Evolutionary conservation across 1,140 invertebrate species (phyloP), one percentile per base, ranked within the genome.

Genomic region (Cataglyphis hispanica): DNA sequence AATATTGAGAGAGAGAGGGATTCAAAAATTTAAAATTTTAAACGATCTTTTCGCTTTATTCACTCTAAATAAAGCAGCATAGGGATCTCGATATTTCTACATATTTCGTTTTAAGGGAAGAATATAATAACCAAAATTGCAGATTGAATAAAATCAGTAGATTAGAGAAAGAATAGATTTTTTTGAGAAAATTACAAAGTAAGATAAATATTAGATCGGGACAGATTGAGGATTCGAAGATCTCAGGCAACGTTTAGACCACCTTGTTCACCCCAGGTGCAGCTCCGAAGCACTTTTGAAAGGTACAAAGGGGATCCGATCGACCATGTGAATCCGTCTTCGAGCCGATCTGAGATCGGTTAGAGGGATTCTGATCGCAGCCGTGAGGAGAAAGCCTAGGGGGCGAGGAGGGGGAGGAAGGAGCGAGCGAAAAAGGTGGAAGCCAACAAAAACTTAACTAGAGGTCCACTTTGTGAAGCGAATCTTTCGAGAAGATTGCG

Each of bases 401-500:
- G 31, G 60, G 27, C 25, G 69, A 61, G 22, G 56, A 34, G 37
- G 50, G 50, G 25, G 19, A 50, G 58, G 22, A 74, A 56, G 66
- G 72, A 81, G 50, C 46, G 56, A 61, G 22, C 60, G 75, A 76
- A 86, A 87, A 87, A 76, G 69, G 27, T 61, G 61, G 89, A 85
- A 85, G 80, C 86, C 78, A 84, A 88, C 88, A 90, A 90, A 90
- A 90, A 90, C 89, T 90, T 72, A 90, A 86, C 89, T 86, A 90
- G 77, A 72, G 89, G 84, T 90, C 84, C 69, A 90, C 66, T 90
- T 90, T 86, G 87, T 67, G 75, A 81, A 88, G 53, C 67, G 78
- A 78, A 61, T 74, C 89, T 88, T 88, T 88, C 86, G 87, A 84
- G 90, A 90, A 88, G 90, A 83, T 87, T 63, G 86, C 81, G 84